Evolutionary conservation across 2,113 vertebrate species (phyloP), one percentile per base, ranked within the genome.

Genomic region (Phoxinus phoxinus): DNA sequence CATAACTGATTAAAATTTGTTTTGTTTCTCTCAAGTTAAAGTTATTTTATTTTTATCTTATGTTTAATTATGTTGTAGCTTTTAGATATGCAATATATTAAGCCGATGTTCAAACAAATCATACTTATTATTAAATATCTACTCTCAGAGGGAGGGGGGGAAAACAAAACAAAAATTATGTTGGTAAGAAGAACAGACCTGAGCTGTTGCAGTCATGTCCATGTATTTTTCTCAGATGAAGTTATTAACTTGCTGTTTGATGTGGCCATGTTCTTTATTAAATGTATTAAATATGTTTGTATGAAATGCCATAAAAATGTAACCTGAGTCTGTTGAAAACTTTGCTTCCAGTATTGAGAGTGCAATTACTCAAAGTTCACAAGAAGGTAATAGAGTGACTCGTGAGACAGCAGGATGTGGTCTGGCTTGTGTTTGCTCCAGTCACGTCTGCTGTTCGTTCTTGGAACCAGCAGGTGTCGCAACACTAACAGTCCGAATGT

Each of bases 331-430:
- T 32, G 17, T 32, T 51, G 7, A 72, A 61, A 58, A 25, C 10
- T 21, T 7, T 71, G 35, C 67, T n/a, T 21, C n/a, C 32, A 25
- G 8, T 85, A 84, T 0, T 46, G 37, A 25, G 51, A 73, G 15
- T 27, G 3, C 17, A 10, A 12, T 17, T 32, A 30, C 15, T 2
- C 19, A 15, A 30, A 17, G 12, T 71, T 94, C 90, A 95, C 53
- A 94, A 92, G 87, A 94, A 94, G 56, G 93, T 93, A 92, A 95
- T 59, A 94, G 93, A 69, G 75, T 90, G n/a, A n/a, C n/a, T n/a
- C n/a, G n/a, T n/a, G 53, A 95, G 89, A 80, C 93, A 94, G n/a
- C 94, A 95, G 48, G 89, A 77, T 0, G 72, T 74, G 0, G 94
- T 93, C 85, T 95, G 94, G 1, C 78, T 91, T 0, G 88, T 67